phyloP scores from a whole-genome alignment of 2,888 invertebrate genomes.

The Megalurothrips usitatus region DNA sequence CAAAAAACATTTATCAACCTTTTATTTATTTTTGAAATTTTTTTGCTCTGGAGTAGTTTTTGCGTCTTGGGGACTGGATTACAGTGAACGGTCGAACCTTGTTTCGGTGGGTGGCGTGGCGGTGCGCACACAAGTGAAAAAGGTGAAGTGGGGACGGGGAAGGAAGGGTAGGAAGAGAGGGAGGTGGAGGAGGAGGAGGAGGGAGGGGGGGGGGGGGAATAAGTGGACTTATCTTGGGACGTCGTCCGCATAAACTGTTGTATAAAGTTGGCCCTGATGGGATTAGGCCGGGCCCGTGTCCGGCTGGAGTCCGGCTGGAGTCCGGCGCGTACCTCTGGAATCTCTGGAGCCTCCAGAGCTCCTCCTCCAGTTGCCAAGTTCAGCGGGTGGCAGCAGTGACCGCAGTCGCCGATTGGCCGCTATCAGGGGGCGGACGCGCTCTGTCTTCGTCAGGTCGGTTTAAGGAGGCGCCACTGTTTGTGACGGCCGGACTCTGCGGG shows the following conservation, averaged over 20 bases:
- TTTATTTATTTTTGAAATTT: background rate
- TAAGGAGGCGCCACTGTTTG: no score
- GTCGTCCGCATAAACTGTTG: conserved; percentile 8
- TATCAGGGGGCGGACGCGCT: no score
- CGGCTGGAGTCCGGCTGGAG: background rate
- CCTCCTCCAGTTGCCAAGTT: background rate
- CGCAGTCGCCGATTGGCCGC: background rate
- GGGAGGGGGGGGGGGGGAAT: background rate
- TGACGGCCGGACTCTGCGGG: no score
- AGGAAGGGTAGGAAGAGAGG: no score
- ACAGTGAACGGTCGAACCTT: no score
- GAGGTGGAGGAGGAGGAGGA: no score
- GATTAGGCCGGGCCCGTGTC: background rate
- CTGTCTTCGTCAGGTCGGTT: background rate
- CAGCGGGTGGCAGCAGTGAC: background rate
- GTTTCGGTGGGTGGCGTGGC: no score
- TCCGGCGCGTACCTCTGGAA: background rate
- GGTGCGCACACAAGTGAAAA: no score
- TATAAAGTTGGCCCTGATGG: conserved; percentile 26
- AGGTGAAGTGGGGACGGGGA: no score
- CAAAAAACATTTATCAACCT: no score
- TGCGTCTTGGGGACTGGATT: no score
- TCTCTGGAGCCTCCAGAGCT: background rate
- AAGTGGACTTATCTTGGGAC: conserved; percentile 19
- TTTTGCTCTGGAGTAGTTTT: background rate